phyloP scores from a whole-genome alignment of 2,888 invertebrate genomes.

The Neoaliturus tenellus region DNA sequence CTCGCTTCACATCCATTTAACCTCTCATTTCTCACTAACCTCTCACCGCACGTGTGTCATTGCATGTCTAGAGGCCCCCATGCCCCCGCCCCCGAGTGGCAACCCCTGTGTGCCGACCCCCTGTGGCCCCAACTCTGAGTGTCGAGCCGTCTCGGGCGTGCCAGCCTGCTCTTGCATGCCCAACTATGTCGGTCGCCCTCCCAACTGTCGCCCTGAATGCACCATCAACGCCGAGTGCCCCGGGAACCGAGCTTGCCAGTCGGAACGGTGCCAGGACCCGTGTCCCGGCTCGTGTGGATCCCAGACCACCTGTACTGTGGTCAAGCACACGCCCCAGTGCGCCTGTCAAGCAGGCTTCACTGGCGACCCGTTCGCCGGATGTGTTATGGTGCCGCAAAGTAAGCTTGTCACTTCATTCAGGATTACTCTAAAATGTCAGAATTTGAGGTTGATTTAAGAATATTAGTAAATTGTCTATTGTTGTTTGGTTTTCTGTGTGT shows the following conservation, averaged over 20 bases:
- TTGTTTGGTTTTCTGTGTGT: too few species aligned
- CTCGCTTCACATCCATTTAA: too few species aligned
- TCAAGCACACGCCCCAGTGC: slow-evolving; percentile 75
- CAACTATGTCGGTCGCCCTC: slow-evolving; percentile 78
- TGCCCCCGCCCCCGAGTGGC: slow-evolving; percentile 68
- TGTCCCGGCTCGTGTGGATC: slow-evolving; percentile 82
- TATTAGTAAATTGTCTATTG: too few species aligned
- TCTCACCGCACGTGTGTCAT: neutral
- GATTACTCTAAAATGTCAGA: too few species aligned
- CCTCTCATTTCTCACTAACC: too few species aligned
- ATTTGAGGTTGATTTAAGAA: too few species aligned
- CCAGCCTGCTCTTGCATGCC: slow-evolving; percentile 76
- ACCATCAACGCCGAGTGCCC: slow-evolving; percentile 76
- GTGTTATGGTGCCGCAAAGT: slow-evolving; percentile 76
- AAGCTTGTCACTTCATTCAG: slow-evolving; percentile 70
- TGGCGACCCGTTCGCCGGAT: slow-evolving; percentile 80
- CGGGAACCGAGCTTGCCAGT: slow-evolving; percentile 74
- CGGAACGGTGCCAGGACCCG: slow-evolving; percentile 77
- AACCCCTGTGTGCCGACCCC: slow-evolving; percentile 88
- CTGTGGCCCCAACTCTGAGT: slow-evolving; percentile 77
- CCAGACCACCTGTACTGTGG: slow-evolving; percentile 79
- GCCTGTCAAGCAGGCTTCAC: slow-evolving; percentile 75
- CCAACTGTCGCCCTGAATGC: slow-evolving; percentile 81
- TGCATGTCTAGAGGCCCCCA: slow-evolving; percentile 52
- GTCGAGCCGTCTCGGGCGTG: slow-evolving; percentile 74